Conservation (phyloP, 2,888 invertebrate genomes). For the Galerucella calmariensis region DNA sequence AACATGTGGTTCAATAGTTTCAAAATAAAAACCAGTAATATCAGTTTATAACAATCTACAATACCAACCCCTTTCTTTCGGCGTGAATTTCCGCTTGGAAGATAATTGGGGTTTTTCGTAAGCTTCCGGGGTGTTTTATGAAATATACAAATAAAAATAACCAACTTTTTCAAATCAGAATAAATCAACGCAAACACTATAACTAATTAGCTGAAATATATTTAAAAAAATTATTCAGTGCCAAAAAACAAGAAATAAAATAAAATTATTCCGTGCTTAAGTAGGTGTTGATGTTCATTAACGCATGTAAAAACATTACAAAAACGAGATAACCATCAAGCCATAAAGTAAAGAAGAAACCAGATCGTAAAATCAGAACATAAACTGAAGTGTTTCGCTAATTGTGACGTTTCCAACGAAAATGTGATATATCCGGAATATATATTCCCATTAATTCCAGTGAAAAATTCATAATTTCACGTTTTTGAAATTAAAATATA, state of each 20-base stretch:
- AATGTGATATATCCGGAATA: not conserved
- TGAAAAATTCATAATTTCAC: no score
- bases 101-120: no score
- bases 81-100: no score
- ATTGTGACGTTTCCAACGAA: conserved; percentile 9
- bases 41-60: no score
- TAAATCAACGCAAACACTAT: not conserved
- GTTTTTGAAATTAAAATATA: not conserved
- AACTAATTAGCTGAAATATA: not conserved
- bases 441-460: not conserved
- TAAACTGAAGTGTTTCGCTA: conserved; percentile 4
- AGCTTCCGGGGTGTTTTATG: no score
- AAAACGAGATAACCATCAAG: conserved; percentile 6
- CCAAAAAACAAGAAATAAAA: not conserved
- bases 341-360: conserved; percentile 5
- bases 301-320: not conserved
- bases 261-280: not conserved
- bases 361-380: conserved; percentile 3
- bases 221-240: not conserved
- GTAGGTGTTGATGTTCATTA: conserved; percentile 1
- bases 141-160: no score
- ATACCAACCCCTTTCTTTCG: no score
- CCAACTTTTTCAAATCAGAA: no score
- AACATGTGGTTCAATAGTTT: no score
- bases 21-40: no score